Percentiles rank a stretch among this genome's conserved stretches.
phyloP scores from a whole-genome alignment of 1,140 invertebrate genomes.

The Trachelipus rathkii region DNA sequence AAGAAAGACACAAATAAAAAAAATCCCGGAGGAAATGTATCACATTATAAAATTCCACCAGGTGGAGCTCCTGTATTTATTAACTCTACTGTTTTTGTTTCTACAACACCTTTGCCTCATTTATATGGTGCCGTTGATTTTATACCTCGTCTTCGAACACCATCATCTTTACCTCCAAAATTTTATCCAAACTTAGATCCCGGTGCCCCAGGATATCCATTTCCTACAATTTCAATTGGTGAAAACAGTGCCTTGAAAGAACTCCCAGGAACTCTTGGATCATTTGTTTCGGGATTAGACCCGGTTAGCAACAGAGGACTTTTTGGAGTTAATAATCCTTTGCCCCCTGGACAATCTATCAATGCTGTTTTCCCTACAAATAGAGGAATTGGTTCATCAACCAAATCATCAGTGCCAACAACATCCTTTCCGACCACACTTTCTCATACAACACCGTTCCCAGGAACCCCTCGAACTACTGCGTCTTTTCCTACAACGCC shows the following conservation, averaged over 20 bases:
- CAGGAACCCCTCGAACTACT: neutral
- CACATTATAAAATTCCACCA: neutral
- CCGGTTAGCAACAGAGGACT: neutral
- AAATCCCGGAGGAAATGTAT: no score
- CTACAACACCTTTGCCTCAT: constrained; percentile 27
- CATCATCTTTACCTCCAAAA: constrained; percentile 24
- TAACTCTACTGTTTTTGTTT: constrained; percentile 33
- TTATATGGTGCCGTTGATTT: constrained; percentile 15
- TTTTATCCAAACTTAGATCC: neutral
- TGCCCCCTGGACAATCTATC: neutral
- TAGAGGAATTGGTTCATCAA: no score
- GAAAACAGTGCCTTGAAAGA: neutral
- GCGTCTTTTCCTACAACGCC: neutral
- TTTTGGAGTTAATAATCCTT: neutral
- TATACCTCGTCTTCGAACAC: constrained; percentile 25
- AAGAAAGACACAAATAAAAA: no score
- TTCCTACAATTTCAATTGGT: neutral
- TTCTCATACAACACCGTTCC: neutral
- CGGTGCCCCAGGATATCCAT: neutral
- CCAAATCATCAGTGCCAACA: neutral
- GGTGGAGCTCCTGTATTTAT: constrained; percentile 28
- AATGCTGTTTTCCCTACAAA: no score
- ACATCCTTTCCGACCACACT: neutral
- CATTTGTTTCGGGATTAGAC: neutral
- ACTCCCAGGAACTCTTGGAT: neutral